Evolutionary conservation across 2,113 vertebrate species (phyloP).

Genomic region (Istiophorus platypterus): DNA sequence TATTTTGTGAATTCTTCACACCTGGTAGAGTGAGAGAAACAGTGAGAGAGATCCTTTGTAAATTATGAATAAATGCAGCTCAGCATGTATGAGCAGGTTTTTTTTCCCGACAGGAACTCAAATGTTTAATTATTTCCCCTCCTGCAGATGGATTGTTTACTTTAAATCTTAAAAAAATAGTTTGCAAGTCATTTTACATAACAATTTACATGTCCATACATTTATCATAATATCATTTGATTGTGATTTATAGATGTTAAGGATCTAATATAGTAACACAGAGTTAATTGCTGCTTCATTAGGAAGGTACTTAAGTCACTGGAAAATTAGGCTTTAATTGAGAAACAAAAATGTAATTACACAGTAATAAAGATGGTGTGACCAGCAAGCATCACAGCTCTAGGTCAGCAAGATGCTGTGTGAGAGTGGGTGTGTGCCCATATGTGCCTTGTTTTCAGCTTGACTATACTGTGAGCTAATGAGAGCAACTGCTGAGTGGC

Average conservation of each 20-base stretch:
- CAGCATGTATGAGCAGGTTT: constrained; percentile 14
- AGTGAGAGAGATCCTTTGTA: constrained; percentile 1
- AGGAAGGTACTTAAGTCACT: constrained; percentile 31
- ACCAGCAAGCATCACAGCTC: constrained; percentile 11
- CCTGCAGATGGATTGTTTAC: neutral
- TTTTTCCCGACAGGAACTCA: too few relatives aligned
- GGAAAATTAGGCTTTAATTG: constrained; percentile 54
- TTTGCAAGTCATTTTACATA: constrained; percentile 17
- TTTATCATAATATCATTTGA: constrained; percentile 37
- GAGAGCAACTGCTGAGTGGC: constrained; percentile 40
- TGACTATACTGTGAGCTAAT: constrained; percentile 29
- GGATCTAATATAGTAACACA: constrained; percentile 12
- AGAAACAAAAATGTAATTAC: constrained; percentile 48
- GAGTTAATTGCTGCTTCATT: constrained; percentile 43
- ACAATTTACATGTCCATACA: constrained; percentile 10
- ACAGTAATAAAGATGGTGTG: constrained; percentile 21
- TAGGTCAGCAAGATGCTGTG: constrained; percentile 22
- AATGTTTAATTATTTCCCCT: constrained; percentile 19
- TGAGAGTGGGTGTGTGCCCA: constrained; percentile 12
- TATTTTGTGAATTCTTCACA: constrained; percentile 53
- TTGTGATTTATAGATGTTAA: constrained; percentile 42
- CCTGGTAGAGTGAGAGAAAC: constrained; percentile 22
- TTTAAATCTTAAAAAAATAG: neutral
- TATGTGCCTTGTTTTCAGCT: constrained; percentile 24
- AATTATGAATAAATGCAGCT: constrained; percentile 38